These are phyloP conservation scores for Ormyrus labotus DNA, from an alignment of 2,888 invertebrate species.

Conservation along the genomic window DNA sequence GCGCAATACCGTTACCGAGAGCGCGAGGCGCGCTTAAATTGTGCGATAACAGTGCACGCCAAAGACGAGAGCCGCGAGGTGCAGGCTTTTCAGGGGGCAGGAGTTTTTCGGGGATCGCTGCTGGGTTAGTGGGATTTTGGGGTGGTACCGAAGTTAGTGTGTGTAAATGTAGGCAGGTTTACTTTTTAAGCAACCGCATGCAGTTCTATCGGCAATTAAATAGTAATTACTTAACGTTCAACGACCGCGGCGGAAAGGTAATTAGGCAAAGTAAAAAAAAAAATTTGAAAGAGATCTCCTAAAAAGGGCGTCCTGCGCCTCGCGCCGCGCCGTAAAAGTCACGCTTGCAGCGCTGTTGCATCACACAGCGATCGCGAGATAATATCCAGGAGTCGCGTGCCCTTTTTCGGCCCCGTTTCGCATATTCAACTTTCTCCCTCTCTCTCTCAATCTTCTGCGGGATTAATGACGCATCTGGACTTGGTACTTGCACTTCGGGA, in stretches of 20 bases:
- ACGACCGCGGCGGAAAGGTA: too few relatives aligned
- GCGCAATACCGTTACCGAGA: conserved; percentile 31
- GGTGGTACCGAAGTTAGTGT: too few relatives aligned
- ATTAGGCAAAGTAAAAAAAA: neutral
- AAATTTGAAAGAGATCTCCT: conserved; percentile 24
- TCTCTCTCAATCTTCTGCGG: neutral
- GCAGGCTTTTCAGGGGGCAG: too few relatives aligned
- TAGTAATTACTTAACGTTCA: too few relatives aligned
- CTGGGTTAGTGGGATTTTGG: too few relatives aligned
- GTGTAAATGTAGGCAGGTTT: too few relatives aligned
- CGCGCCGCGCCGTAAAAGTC: conserved; percentile 29
- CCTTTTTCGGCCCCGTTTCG: conserved; percentile 22
- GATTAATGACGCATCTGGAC: too few relatives aligned
- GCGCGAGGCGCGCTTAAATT: conserved; percentile 20
- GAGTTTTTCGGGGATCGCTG: too few relatives aligned
- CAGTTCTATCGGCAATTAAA: too few relatives aligned
- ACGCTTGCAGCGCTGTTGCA: conserved; percentile 19
- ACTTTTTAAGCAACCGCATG: too few relatives aligned
- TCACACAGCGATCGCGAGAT: conserved; percentile 35
- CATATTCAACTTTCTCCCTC: conserved; percentile 9
- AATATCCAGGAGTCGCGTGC: conserved; percentile 39
- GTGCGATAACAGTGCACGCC: neutral
- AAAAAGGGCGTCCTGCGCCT: conserved; percentile 18
- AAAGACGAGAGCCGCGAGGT: too few relatives aligned
- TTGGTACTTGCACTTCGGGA: too few relatives aligned